Conservation (phyloP, 2,797 vertebrate species). For the Erpetoichthys calabaricus region DNA sequence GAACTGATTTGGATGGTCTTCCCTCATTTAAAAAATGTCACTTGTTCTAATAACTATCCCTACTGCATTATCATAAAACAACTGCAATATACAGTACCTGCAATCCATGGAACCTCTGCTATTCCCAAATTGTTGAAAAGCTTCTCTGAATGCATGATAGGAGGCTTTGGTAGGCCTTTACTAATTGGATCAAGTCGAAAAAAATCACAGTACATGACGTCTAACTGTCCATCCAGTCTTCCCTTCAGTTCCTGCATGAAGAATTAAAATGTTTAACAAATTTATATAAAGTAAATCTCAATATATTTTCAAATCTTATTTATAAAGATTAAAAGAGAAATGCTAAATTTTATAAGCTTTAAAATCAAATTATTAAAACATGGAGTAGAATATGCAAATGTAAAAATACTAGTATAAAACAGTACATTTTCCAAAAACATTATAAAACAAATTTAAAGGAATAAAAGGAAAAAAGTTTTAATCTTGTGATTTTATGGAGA, state of each 20-base stretch:
- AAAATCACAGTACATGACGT: slow-evolving; percentile 74
- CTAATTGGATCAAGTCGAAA: slow-evolving; percentile 67
- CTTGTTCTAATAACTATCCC: too few species aligned
- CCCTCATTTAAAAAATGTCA: too few species aligned
- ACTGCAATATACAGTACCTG: slow-evolving; percentile 45
- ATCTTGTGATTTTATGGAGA: too few species aligned
- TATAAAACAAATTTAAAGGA: not conserved
- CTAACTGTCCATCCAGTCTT: slow-evolving; percentile 50
- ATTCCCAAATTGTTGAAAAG: slow-evolving; percentile 72
- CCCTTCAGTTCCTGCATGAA: slow-evolving; percentile 54
- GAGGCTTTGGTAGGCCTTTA: slow-evolving; percentile 39
- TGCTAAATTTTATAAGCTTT: not conserved
- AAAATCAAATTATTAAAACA: too few species aligned
- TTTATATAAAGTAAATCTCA: not conserved
- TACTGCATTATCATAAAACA: too few species aligned
- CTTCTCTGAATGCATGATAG: slow-evolving; percentile 47
- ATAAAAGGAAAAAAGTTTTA: not conserved
- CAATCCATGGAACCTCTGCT: slow-evolving; percentile 58
- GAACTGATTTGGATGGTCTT: too few species aligned
- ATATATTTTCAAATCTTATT: not conserved
- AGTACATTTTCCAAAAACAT: too few species aligned
- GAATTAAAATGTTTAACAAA: not conserved
- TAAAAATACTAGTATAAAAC: too few species aligned
- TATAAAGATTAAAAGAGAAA: not conserved
- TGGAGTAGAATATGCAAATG: too few species aligned